Percentiles rank a stretch among this genome's conserved stretches.
Conservation (phyloP, 1,140 invertebrate species). For the Zaprionus ghesquierei region DNA sequence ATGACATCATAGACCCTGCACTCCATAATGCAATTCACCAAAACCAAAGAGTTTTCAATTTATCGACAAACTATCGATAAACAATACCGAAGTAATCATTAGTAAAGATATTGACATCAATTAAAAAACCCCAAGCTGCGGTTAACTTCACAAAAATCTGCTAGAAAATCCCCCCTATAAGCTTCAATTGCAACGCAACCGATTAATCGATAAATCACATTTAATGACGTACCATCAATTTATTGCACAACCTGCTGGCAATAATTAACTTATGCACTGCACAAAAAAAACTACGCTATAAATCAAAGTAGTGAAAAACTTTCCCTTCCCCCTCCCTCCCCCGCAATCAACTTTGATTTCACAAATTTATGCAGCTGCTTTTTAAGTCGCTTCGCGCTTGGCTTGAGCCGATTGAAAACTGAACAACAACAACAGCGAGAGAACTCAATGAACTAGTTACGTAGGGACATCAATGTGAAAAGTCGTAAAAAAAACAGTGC, state of each 20-base stretch:
- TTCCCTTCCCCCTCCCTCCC: no score
- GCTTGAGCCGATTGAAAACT: background rate
- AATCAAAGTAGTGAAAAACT: background rate
- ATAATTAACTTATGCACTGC: background rate
- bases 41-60: no score
- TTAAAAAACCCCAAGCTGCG: no score
- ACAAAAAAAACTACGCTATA: background rate
- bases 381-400: background rate
- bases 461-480: background rate
- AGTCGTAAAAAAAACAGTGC: slow-evolving; percentile 14
- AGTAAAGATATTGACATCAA: no score
- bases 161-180: no score
- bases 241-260: background rate
- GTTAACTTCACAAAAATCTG: no score
- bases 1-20: no score
- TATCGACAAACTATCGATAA: background rate
- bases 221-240: background rate
- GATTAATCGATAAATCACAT: background rate
- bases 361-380: background rate
- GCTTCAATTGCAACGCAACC: background rate
- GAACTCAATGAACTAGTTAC: background rate
- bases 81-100: no score
- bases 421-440: background rate
- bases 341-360: background rate
- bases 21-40: no score